phyloP scores from a whole-genome alignment of 1,140 invertebrate species.

The Apolygus lucorum region DNA sequence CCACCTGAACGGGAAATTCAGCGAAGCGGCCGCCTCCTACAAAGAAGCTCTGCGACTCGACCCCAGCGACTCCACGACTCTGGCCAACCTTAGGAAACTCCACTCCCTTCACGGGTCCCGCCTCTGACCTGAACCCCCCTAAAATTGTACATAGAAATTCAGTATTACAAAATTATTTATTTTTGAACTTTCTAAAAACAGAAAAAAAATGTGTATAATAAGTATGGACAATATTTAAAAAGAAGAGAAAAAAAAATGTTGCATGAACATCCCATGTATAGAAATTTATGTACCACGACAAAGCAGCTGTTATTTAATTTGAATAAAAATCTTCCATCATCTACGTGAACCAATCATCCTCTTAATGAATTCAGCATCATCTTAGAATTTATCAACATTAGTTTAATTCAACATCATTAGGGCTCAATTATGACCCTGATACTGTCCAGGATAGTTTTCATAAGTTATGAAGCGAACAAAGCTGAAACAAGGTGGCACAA shows the following conservation, averaged over 20 bases:
- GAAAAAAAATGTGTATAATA: neutral
- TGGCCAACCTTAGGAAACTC: constrained; percentile 80
- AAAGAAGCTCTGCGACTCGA: constrained; percentile 68
- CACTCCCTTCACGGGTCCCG: constrained; percentile 39
- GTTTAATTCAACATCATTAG: too few relatives aligned
- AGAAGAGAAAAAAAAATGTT: neutral
- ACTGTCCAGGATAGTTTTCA: too few relatives aligned
- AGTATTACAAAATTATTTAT: constrained; percentile 22
- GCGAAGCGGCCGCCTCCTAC: constrained; percentile 75
- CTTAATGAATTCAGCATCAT: too few relatives aligned
- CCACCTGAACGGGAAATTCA: constrained; percentile 81
- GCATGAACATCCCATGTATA: neutral
- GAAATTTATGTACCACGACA: neutral
- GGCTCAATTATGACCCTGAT: too few relatives aligned
- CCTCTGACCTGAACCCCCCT: constrained; percentile 11
- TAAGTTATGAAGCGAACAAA: too few relatives aligned
- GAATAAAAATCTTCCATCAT: constrained; percentile 7
- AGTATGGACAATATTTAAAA: constrained; percentile 6
- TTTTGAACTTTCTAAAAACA: constrained; percentile 8
- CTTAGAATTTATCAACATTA: too few relatives aligned
- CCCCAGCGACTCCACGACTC: constrained; percentile 75
- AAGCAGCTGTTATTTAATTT: neutral
- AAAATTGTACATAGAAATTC: constrained; percentile 19
- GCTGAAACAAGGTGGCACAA: too few relatives aligned
- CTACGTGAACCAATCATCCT: too few relatives aligned